Percentiles rank a stretch among this genome's conserved stretches.
Evolutionary conservation across 2,888 invertebrate genomes (phyloP).

Genomic region (Eupithecia vulgata): DNA sequence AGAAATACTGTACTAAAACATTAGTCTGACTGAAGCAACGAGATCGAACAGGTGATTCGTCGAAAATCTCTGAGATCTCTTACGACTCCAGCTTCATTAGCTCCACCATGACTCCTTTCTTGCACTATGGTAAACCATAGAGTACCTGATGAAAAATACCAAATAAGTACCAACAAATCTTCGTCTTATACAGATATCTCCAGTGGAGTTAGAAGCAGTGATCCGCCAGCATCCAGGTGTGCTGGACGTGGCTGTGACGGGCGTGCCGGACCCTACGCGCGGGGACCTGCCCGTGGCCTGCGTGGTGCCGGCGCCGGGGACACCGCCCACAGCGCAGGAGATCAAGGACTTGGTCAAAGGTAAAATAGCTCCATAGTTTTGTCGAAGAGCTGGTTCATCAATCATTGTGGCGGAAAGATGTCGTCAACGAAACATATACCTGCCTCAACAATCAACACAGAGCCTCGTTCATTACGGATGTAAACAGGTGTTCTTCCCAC

Average conservation of each 20-base stretch:
- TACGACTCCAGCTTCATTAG: too few species aligned
- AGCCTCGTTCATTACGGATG: too few species aligned
- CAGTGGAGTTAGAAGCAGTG: constrained; percentile 57
- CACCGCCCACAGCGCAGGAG: constrained; percentile 51
- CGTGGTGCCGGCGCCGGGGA: constrained; percentile 49
- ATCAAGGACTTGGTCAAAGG: constrained; percentile 60
- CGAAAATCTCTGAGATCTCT: too few species aligned
- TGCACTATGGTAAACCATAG: background rate
- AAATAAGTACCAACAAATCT: background rate
- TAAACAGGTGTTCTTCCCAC: too few species aligned
- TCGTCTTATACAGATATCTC: constrained; percentile 52
- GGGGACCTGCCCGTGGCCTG: constrained; percentile 61
- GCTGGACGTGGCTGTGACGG: constrained; percentile 58
- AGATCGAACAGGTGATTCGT: too few species aligned
- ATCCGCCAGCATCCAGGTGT: constrained; percentile 59
- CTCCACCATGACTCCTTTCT: too few species aligned
- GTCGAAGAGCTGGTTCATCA: background rate
- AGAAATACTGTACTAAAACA: too few species aligned
- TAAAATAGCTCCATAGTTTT: background rate
- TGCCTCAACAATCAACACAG: background rate
- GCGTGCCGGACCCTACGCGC: constrained; percentile 53
- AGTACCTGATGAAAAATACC: background rate
- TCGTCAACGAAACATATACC: background rate
- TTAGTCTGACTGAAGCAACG: too few species aligned
- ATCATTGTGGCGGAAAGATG: background rate